These are phyloP conservation scores for Tenualosa ilisha DNA, from an alignment of 2,797 vertebrate genomes.

Conservation along the genomic window DNA sequence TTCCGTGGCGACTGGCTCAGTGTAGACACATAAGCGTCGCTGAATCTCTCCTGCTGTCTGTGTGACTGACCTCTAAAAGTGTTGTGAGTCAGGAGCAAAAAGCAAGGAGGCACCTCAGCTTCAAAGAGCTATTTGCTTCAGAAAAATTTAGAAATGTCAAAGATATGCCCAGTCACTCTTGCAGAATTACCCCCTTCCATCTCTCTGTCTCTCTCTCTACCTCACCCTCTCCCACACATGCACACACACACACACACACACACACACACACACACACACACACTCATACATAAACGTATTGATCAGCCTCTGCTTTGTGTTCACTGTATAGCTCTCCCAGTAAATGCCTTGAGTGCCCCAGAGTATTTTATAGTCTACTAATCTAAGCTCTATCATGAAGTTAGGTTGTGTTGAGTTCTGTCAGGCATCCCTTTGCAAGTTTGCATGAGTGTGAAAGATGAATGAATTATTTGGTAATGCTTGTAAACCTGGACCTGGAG, in stretches of 20 bases:
- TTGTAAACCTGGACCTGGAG: no score
- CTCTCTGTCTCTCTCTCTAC: not conserved
- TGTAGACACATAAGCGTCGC: constrained; percentile 40
- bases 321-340: not conserved
- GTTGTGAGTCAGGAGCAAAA: constrained; percentile 32
- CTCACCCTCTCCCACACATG: not conserved
- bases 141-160: not conserved
- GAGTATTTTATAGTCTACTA: not conserved
- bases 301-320: not conserved
- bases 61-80: constrained; percentile 38
- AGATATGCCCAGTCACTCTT: constrained; percentile 19
- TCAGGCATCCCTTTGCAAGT: no score
- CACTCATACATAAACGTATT: constrained; percentile 10
- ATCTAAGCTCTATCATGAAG: not conserved
- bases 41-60: constrained; percentile 28
- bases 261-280: not conserved
- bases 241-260: not conserved
- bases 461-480: no score
- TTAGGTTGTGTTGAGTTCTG: not conserved
- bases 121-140: constrained; percentile 27
- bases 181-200: not conserved
- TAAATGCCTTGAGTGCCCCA: not conserved
- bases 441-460: no score
- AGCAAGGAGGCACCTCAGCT: not conserved
- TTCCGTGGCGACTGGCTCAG: constrained; percentile 60